phyloP scores from a whole-genome alignment of 2,888 invertebrate genomes.

The Dorcus parallelipipedus region DNA sequence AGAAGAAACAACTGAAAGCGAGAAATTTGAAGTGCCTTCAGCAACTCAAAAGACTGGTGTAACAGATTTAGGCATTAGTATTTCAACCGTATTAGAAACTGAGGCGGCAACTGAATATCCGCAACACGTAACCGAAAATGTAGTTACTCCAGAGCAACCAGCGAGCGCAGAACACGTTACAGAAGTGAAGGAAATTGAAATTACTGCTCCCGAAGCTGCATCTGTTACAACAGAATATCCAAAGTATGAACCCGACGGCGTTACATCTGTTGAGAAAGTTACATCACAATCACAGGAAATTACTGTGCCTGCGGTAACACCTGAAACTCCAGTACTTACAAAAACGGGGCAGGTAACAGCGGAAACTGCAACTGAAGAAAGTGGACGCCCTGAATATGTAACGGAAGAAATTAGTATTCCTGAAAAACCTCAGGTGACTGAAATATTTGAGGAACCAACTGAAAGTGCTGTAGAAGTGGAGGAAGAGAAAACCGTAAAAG shows the following conservation, averaged over 20 bases:
- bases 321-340: conserved; percentile 10
- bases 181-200: conserved; percentile 1
- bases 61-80: no score
- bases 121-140: conserved; percentile 14
- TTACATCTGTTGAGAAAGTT: conserved; percentile 19
- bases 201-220: conserved; percentile 13
- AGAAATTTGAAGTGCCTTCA: neutral
- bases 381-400: no score
- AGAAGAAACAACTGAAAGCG: conserved; percentile 5
- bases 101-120: conserved; percentile 9
- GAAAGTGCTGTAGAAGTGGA: conserved; percentile 8
- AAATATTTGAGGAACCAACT: no score
- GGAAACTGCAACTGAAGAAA: conserved; percentile 17
- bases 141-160: conserved; percentile 4
- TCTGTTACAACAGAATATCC: conserved; percentile 16
- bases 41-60: neutral
- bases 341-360: conserved; percentile 1
- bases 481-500: conserved; percentile 8
- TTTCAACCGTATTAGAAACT: neutral
- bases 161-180: neutral
- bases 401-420: no score
- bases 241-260: conserved; percentile 7
- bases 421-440: no score
- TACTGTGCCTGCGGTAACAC: neutral
- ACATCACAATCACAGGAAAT: conserved; percentile 14